Conservation (phyloP, 2,113 vertebrate genomes). For the Ciconia boyciana region DNA sequence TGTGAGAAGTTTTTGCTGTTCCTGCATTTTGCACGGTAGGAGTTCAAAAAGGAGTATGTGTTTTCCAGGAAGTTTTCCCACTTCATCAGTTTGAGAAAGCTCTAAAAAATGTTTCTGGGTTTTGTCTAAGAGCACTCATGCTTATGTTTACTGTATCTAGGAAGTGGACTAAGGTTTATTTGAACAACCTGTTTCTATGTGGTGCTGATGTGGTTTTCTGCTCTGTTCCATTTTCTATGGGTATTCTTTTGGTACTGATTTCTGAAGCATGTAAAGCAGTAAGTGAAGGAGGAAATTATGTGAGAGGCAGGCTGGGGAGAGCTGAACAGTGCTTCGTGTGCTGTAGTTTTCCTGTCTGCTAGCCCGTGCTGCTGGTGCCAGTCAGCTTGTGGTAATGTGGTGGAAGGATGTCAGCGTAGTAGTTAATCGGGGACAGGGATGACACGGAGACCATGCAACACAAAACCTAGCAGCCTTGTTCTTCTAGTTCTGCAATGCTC, state of each 20-base stretch:
- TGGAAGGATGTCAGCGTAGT: background rate
- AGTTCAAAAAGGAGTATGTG: background rate
- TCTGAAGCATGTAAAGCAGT: background rate
- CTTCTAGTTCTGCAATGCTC: background rate
- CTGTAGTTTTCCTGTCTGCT: background rate
- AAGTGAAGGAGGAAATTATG: background rate
- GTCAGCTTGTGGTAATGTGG: background rate
- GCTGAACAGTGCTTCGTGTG: background rate
- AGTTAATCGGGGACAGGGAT: accelerated
- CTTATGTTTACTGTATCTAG: background rate
- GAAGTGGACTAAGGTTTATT: background rate
- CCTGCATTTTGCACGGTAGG: accelerated
- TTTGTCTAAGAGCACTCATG: background rate
- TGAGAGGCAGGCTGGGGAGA: background rate
- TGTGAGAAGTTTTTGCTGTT: background rate
- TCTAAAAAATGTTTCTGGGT: background rate
- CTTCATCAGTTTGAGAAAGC: background rate
- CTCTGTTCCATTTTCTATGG: background rate
- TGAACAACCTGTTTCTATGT: background rate
- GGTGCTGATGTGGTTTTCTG: background rate
- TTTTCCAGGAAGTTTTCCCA: background rate
- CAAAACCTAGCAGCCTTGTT: background rate
- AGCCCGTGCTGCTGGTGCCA: too few species aligned
- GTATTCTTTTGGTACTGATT: background rate
- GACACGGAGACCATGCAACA: accelerated